phyloP scores from a whole-genome alignment of 2,113 vertebrate species.

The Dicerorhinus sumatrensis region DNA sequence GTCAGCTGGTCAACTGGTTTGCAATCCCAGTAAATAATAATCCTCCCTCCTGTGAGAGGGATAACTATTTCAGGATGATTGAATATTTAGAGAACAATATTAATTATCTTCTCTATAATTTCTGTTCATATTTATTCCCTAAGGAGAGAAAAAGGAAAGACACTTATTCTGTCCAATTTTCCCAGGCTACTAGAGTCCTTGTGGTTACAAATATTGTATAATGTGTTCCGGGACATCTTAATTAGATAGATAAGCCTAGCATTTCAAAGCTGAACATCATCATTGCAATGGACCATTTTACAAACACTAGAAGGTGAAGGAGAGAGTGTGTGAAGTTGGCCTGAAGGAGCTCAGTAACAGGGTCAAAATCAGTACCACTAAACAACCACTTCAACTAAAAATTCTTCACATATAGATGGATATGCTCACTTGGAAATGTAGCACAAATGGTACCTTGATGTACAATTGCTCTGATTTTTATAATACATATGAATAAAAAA shows the following conservation, averaged over 20 bases:
- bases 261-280: background rate
- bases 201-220: background rate
- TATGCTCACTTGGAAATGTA: background rate
- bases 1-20: background rate
- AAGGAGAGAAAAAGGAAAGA: background rate
- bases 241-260: background rate
- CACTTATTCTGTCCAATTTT: background rate
- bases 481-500: background rate
- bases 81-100: background rate
- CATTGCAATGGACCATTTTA: background rate
- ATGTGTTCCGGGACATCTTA: background rate
- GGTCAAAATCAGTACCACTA: conserved; percentile 5
- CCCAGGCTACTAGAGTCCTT: background rate
- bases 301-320: background rate
- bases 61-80: conserved; percentile 11
- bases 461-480: background rate
- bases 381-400: conserved; percentile 17
- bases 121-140: background rate
- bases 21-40: conserved; percentile 8
- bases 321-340: background rate
- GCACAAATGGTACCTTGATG: background rate
- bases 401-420: background rate
- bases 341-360: background rate
- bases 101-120: conserved; percentile 6
- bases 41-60: background rate